phyloP scores from a whole-genome alignment of 2,797 vertebrate genomes.

The Mus minutoides region DNA sequence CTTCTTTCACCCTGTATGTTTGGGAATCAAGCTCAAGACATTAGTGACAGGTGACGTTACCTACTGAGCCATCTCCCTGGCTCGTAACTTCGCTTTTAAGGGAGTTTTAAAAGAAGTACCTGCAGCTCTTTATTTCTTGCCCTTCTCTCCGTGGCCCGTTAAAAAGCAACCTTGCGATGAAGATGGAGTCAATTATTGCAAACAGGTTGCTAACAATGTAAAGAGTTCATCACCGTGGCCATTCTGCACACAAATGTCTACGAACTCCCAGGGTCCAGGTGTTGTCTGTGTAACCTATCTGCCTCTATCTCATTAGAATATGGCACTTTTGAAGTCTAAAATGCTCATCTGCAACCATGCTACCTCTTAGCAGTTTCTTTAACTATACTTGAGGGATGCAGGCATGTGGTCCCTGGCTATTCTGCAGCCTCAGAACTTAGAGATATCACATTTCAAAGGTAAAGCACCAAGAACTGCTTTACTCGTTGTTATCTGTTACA shows the following conservation, averaged over 20 bases:
- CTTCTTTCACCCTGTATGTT: background rate
- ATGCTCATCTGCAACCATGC: background rate
- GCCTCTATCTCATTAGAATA: background rate
- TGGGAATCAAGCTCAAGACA: background rate
- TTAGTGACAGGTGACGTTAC: background rate
- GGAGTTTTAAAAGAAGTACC: background rate
- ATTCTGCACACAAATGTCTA: background rate
- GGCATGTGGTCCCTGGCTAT: background rate
- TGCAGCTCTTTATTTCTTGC: background rate
- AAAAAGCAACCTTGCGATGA: background rate
- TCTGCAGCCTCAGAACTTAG: background rate
- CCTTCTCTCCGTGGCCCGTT: background rate
- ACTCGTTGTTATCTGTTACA: background rate
- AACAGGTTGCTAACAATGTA: background rate
- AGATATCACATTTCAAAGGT: background rate
- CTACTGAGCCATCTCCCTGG: background rate
- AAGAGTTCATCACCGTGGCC: background rate
- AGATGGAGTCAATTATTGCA: background rate
- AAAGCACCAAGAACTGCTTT: background rate
- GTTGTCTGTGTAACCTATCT: background rate
- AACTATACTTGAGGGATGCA: background rate
- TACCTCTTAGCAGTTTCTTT: accelerated
- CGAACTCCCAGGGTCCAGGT: background rate
- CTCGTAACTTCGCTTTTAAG: background rate
- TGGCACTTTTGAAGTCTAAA: background rate